Evolutionary conservation across 2,113 vertebrate species (phyloP).

Genomic region (Onychorhynchus coronatus): DNA sequence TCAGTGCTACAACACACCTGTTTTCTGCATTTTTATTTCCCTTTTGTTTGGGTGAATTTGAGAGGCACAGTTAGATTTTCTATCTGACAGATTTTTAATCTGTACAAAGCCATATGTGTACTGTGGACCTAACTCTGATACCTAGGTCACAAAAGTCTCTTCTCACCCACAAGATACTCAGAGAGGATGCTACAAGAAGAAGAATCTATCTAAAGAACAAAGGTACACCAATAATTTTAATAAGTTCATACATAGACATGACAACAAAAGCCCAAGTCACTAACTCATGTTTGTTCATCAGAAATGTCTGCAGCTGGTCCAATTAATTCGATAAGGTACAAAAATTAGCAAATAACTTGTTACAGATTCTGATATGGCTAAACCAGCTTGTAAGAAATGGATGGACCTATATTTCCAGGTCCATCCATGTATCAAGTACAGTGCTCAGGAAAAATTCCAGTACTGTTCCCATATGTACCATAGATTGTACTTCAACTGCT

Average conservation of each 20-base stretch:
- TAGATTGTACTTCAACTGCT: background rate
- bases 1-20: background rate
- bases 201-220: background rate
- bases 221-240: background rate
- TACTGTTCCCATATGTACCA: background rate
- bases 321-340: background rate
- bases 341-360: background rate
- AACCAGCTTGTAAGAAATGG: background rate
- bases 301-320: background rate
- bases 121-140: background rate
- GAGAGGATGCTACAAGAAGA: background rate
- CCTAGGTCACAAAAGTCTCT: background rate
- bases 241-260: background rate
- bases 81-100: background rate
- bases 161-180: background rate
- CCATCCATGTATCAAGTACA: background rate
- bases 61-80: background rate
- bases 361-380: background rate
- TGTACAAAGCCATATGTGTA: background rate
- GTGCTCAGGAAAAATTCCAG: background rate
- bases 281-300: background rate
- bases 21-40: background rate
- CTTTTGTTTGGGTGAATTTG: background rate
- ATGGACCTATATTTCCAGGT: background rate
- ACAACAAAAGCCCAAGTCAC: background rate